Conservation (phyloP, 2,113 vertebrate species). For the Orycteropus afer region DNA sequence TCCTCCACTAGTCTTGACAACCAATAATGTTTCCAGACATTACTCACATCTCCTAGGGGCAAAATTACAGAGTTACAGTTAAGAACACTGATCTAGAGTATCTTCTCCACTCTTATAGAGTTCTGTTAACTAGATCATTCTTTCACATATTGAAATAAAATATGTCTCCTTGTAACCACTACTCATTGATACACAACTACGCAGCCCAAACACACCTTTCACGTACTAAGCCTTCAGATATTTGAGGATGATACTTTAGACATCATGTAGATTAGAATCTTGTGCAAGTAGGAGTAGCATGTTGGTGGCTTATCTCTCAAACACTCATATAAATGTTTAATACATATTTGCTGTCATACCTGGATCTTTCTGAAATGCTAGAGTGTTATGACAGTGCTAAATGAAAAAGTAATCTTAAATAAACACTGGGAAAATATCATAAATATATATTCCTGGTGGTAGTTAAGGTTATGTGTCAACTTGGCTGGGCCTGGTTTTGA, state of each 20-base stretch:
- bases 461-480: too few species aligned
- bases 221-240: neutral
- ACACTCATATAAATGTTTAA: neutral
- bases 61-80: neutral
- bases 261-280: too few species aligned
- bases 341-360: neutral
- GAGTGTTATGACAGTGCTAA: neutral
- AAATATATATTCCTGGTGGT: neutral
- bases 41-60: neutral
- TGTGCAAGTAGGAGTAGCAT: neutral
- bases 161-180: neutral
- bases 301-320: neutral
- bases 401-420: slow-evolving; percentile 38
- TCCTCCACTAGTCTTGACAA: neutral
- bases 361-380: neutral
- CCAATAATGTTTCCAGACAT: neutral
- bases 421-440: neutral
- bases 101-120: neutral
- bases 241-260: neutral
- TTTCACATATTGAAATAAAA: neutral
- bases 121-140: neutral
- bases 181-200: neutral
- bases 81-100: neutral
- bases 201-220: neutral
- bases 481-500: too few species aligned